Evolutionary conservation across 23 tunicate genomes (phyloP).

Genomic region (Diplosoma virens): DNA sequence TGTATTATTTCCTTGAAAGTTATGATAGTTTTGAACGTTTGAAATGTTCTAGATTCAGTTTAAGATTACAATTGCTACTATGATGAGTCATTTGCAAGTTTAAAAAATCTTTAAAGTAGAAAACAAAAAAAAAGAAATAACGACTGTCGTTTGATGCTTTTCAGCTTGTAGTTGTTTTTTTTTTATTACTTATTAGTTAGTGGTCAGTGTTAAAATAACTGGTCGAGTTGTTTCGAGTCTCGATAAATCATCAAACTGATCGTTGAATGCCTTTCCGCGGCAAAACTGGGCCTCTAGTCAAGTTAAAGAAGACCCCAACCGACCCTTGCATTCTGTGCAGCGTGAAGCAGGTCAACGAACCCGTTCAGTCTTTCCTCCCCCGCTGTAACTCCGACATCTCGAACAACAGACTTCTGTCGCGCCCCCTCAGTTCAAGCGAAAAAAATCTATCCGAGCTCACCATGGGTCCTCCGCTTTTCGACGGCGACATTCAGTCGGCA

Average conservation of each 20-base stretch:
- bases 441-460: neutral
- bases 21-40: no score
- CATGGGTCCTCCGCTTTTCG: neutral
- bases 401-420: neutral
- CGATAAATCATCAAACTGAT: neutral
- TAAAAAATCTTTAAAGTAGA: no score
- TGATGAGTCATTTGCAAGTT: no score
- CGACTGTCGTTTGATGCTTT: no score
- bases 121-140: no score
- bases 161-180: no score
- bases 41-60: no score
- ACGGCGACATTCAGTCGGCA: neutral
- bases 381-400: neutral
- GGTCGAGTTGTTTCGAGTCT: no score
- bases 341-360: constrained; percentile 8
- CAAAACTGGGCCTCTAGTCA: constrained; percentile 43
- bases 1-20: no score
- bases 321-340: constrained; percentile 57
- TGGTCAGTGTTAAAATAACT: no score
- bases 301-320: neutral
- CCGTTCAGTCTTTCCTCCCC: neutral
- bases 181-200: no score
- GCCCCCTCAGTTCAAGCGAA: neutral
- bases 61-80: no score
- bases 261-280: constrained; percentile 43